Evolutionary conservation across 1,140 invertebrate genomes (phyloP), one percentile per base, ranked within the genome.

Genomic region (Rhyacophila brunnea): DNA sequence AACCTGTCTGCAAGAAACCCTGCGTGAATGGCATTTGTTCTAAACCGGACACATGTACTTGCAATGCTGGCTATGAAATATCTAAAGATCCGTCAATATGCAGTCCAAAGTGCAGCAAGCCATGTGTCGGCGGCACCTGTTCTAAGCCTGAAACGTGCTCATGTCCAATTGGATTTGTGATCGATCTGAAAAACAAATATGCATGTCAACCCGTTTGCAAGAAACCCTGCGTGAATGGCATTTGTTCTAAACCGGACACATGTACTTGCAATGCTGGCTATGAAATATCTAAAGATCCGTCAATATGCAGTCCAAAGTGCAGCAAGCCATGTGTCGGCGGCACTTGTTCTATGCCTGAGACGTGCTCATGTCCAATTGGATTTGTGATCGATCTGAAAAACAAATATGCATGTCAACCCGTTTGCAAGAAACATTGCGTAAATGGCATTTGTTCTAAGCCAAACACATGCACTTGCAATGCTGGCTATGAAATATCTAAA

Each of bases 361-460:
- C 9, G 4, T 28, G 23, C 23, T 5, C 23, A 28, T 28, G 23
- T 28, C 23, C 23, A 3, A 28, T 9, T 5, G 23, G 23, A 28
- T 28, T 28, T 28, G 23, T 9, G 23, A 5, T 28, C 3, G 9
- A 9, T 9, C 23, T 9, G 3, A 28, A 5, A 28, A 28, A 28
- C 23, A 28, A 28, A 28, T 28, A 28, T 9, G 4, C 3, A 5
- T 77, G 75, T 28, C 23, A 65, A 42, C 69, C 75, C 1, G 66
- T 66, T 46, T 78, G 76, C 49, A 68, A 70, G 55, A 17, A 67
- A 32, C 55, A 64, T 40, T 81, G 80, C 49, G 51, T 72, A 2
- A 75, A 81, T 51, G 74, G 78, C 0, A 62, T 62, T 7, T 83
- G 82, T 53, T 45, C 66, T 32, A 69, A 60, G 0, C 80, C 80